These are phyloP conservation scores for Carollia perspicillata DNA, from an alignment of 2,113 vertebrate species.

Conservation along the genomic window DNA sequence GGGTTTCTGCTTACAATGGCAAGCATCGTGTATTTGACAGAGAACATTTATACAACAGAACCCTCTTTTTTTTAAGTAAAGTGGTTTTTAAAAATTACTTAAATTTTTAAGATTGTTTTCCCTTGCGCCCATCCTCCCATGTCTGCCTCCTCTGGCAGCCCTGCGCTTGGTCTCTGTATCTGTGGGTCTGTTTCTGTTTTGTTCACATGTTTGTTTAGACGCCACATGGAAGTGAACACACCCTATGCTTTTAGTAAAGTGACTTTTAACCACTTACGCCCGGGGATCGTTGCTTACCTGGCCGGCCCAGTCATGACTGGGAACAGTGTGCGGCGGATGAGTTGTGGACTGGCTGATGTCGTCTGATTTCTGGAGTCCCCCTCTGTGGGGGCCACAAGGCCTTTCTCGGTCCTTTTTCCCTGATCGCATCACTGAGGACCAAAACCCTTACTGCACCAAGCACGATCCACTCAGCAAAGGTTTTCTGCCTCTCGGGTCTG, in stretches of 20 bases:
- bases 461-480: neutral
- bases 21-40: constrained; percentile 32
- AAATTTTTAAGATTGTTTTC: too few relatives aligned
- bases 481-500: accelerated
- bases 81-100: neutral
- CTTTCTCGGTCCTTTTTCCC: neutral
- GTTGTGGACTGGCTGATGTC: neutral
- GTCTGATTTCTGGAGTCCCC: neutral
- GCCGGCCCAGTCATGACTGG: neutral
- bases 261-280: neutral
- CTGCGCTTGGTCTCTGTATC: neutral
- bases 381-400: neutral
- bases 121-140: neutral
- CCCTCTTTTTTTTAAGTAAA: constrained; percentile 8
- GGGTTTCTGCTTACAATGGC: constrained; percentile 20
- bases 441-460: accelerated
- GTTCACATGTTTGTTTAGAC: neutral
- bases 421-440: neutral
- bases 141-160: neutral
- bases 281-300: neutral
- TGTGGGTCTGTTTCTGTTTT: neutral
- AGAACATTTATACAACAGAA: constrained; percentile 35
- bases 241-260: constrained; percentile 2
- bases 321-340: too few relatives aligned
- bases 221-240: neutral